Conservation (phyloP, 1,140 invertebrate species). For the Limonius californicus region DNA sequence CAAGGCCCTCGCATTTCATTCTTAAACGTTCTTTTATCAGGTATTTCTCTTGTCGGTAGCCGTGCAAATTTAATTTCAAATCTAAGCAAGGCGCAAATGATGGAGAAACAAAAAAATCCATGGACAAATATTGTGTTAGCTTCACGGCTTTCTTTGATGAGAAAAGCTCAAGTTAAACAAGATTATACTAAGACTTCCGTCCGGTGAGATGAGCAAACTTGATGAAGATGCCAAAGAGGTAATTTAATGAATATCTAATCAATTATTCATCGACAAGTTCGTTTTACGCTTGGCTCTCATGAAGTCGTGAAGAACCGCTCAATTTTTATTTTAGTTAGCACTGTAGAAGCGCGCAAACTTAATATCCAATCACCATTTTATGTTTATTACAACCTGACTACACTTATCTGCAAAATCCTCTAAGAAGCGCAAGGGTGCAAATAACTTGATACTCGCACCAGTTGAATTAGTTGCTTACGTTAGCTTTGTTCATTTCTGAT, state of each 20-base stretch:
- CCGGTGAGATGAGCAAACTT: not conserved
- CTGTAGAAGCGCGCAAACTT: not conserved
- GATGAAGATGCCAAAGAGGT: slow-evolving; percentile 1
- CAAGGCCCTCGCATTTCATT: not conserved
- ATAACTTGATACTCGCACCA: no score
- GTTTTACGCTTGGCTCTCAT: not conserved
- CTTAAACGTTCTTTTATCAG: not conserved
- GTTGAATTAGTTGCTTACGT: no score
- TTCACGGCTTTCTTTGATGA: not conserved
- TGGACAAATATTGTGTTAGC: not conserved
- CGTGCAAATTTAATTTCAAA: not conserved
- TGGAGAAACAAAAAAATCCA: not conserved
- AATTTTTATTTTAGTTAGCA: not conserved
- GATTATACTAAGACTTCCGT: not conserved
- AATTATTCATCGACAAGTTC: slow-evolving; percentile 6
- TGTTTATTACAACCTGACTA: slow-evolving; percentile 5
- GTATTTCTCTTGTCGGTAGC: not conserved
- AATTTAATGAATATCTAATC: slow-evolving; percentile 11
- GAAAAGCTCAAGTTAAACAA: not conserved
- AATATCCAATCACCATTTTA: slow-evolving; percentile 1
- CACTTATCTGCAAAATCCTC: not conserved
- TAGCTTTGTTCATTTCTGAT: no score
- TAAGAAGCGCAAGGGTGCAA: not conserved
- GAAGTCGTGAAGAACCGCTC: not conserved
- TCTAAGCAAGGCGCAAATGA: not conserved